Percentiles rank a stretch among this genome's conserved stretches.
phyloP scores from a whole-genome alignment of 1,140 invertebrate species.

The Ooceraea biroi region DNA sequence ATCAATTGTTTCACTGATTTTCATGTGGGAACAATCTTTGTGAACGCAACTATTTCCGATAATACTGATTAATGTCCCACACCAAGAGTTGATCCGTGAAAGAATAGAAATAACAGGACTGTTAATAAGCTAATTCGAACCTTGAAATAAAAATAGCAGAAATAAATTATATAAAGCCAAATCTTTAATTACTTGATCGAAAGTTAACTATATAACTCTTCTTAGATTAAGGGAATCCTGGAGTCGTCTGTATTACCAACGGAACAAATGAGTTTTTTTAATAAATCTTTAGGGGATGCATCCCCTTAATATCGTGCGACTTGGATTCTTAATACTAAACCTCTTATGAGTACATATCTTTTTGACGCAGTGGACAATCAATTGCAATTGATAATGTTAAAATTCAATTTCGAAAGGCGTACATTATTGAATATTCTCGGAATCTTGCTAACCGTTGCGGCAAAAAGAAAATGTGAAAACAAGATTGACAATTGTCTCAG shows the following conservation, averaged over 20 bases:
- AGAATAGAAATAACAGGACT: not conserved
- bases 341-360: not conserved
- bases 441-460: not conserved
- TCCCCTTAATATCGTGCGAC: no score
- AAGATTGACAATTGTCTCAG: constrained; percentile 25
- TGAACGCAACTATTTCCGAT: not conserved
- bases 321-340: no score
- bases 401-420: not conserved
- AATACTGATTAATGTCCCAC: not conserved
- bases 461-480: not conserved
- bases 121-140: not conserved
- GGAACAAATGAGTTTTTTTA: no score
- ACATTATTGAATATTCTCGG: not conserved
- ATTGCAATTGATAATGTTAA: not conserved
- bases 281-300: no score
- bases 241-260: no score
- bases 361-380: not conserved
- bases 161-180: not conserved
- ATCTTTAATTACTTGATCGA: not conserved
- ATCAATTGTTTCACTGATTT: constrained; percentile 23
- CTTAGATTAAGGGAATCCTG: no score
- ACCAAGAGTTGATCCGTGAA: not conserved
- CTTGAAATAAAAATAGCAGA: not conserved
- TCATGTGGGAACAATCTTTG: not conserved
- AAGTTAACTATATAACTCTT: not conserved